Evolutionary conservation across 1,140 invertebrate species (phyloP).

Genomic region (Drosophila sechellia): DNA sequence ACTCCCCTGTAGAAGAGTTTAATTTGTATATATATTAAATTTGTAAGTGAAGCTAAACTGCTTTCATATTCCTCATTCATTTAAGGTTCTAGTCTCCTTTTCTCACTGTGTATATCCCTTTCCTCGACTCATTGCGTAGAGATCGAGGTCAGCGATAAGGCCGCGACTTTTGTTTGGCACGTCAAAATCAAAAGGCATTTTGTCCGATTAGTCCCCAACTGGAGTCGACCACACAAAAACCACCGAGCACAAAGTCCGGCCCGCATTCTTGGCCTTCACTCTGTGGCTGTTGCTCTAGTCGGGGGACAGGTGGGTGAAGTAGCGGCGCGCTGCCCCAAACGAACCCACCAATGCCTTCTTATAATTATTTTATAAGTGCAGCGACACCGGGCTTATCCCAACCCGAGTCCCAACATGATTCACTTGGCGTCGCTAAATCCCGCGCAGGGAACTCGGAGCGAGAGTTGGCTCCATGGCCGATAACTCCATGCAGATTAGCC

Average conservation of each 20-base stretch:
- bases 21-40: too few species aligned
- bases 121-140: constrained; percentile 17
- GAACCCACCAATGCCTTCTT: constrained; percentile 27
- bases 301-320: constrained; percentile 37
- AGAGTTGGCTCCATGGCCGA: constrained; percentile 56
- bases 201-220: constrained; percentile 60
- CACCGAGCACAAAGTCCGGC: constrained; percentile 4
- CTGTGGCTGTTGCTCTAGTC: constrained; percentile 33
- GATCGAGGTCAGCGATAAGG: constrained; percentile 78
- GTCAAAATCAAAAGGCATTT: constrained; percentile 77
- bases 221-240: constrained; percentile 43
- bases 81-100: too few species aligned
- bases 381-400: constrained; percentile 69
- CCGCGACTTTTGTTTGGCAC: constrained; percentile 61
- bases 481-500: constrained; percentile 77
- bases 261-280: constrained; percentile 43
- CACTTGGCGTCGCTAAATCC: constrained; percentile 74
- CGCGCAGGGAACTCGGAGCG: constrained; percentile 23
- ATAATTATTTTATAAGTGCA: constrained; percentile 83
- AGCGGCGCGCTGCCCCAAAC: not conserved
- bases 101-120: constrained; percentile 19
- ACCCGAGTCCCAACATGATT: constrained; percentile 64
- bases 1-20: constrained; percentile 8
- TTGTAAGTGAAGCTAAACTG: too few species aligned
- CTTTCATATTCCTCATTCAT: too few species aligned